These are phyloP conservation scores for Pollachius pollachius DNA, from an alignment of 2,113 vertebrate genomes.

Conservation along the genomic window DNA sequence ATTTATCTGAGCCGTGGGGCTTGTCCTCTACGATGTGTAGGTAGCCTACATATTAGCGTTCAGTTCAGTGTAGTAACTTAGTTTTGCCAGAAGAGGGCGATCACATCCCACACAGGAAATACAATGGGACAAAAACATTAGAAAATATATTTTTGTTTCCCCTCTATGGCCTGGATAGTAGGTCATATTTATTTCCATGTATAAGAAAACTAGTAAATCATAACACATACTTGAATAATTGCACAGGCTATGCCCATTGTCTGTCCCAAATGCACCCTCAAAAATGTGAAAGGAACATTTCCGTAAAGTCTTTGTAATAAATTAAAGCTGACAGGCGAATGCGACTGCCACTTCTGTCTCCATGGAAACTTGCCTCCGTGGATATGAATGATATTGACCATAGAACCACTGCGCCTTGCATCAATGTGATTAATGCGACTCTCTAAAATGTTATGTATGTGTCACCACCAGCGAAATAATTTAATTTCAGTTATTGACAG, in stretches of 20 bases:
- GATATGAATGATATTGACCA: slow-evolving; percentile 59
- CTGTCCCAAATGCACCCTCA: slow-evolving; percentile 9
- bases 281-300: slow-evolving; percentile 12
- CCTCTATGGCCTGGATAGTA: neutral
- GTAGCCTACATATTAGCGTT: neutral
- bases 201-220: neutral
- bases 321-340: slow-evolving; percentile 54
- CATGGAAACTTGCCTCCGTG: slow-evolving; percentile 72
- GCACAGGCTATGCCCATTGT: neutral
- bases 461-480: slow-evolving; percentile 19
- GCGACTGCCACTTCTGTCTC: slow-evolving; percentile 67
- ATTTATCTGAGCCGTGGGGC: no score
- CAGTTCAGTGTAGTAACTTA: slow-evolving; percentile 35
- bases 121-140: neutral
- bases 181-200: neutral
- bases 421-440: slow-evolving; percentile 35
- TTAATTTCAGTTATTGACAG: slow-evolving; percentile 6
- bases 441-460: slow-evolving; percentile 2
- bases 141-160: neutral
- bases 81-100: slow-evolving; percentile 50
- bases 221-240: slow-evolving; percentile 1
- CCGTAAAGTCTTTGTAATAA: slow-evolving; percentile 50
- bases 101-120: slow-evolving; percentile 27
- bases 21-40: no score
- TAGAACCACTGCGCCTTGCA: slow-evolving; percentile 31